Conservation (phyloP, 2,888 invertebrate genomes). For the Gnatocerus cornutus region DNA sequence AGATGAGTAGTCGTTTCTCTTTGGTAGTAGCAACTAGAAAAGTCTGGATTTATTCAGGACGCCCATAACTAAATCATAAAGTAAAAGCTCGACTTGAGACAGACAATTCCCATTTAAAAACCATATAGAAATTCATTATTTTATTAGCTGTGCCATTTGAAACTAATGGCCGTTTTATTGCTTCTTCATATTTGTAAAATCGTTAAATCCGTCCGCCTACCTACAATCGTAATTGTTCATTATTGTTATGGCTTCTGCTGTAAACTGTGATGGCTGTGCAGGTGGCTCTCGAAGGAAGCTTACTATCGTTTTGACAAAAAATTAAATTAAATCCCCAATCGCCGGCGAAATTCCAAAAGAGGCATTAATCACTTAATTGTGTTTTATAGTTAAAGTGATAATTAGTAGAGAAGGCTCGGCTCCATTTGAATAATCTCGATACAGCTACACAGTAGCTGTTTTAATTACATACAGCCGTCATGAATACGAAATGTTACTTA, state of each 20-base stretch:
- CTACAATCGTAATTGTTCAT: slow-evolving; percentile 16
- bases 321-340: too few species aligned
- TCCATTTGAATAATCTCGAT: slow-evolving; percentile 49
- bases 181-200: slow-evolving; percentile 36
- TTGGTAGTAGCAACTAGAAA: not conserved
- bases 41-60: slow-evolving; percentile 7
- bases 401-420: slow-evolving; percentile 43
- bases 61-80: not conserved
- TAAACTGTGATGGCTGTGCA: slow-evolving; percentile 20
- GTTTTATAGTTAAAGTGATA: slow-evolving; percentile 44
- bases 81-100: not conserved
- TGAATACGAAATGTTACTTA: slow-evolving; percentile 50
- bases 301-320: too few species aligned
- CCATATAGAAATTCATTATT: slow-evolving; percentile 24
- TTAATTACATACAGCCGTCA: slow-evolving; percentile 49
- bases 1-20: slow-evolving; percentile 2
- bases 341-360: slow-evolving; percentile 27
- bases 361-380: slow-evolving; percentile 47
- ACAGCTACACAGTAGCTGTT: slow-evolving; percentile 47
- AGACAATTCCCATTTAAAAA: slow-evolving; percentile 12
- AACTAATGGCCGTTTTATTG: slow-evolving; percentile 31
- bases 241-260: slow-evolving; percentile 16
- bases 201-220: slow-evolving; percentile 21
- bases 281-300: slow-evolving; percentile 7
- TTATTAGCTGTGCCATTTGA: slow-evolving; percentile 21